Percentiles rank a stretch among this genome's conserved stretches.
Conservation (phyloP, 2,797 vertebrate species). For the Rhadinocentrus ornatus region DNA sequence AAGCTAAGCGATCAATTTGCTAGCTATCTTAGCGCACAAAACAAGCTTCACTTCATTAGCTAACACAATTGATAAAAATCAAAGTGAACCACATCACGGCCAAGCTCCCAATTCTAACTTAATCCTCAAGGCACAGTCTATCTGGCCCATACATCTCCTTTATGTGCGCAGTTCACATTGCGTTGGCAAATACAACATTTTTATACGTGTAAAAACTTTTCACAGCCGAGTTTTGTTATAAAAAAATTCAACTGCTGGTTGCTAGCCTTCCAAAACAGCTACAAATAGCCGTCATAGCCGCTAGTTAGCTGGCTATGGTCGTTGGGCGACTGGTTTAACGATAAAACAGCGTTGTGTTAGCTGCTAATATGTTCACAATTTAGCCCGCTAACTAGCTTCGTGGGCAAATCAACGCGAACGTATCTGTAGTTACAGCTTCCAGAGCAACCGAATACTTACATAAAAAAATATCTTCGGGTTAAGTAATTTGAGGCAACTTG, state of each 20-base stretch:
- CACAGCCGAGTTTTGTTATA: constrained; percentile 2
- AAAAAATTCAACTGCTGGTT: constrained; percentile 28
- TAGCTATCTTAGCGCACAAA: constrained; percentile 70
- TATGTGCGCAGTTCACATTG: not conserved
- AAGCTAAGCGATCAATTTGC: constrained; percentile 49
- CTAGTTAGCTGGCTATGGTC: constrained; percentile 82
- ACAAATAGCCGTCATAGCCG: constrained; percentile 80
- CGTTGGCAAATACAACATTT: no score
- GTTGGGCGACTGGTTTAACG: constrained; percentile 73
- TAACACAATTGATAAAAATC: constrained; percentile 57
- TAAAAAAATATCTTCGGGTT: not conserved
- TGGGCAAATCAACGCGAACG: constrained; percentile 42
- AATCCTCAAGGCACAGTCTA: constrained; percentile 27
- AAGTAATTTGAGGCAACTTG: not conserved
- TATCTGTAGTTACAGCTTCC: accelerated
- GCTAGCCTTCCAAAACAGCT: constrained; percentile 73
- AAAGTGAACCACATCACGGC: constrained; percentile 39
- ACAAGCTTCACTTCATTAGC: constrained; percentile 60
- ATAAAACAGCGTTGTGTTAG: constrained; percentile 79
- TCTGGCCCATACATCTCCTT: not conserved
- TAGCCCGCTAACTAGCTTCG: constrained; percentile 85
- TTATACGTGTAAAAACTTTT: accelerated
- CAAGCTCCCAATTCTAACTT: constrained; percentile 18
- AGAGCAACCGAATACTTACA: constrained; percentile 7
- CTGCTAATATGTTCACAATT: constrained; percentile 77